Percentiles rank a stretch among this genome's conserved stretches.
Conservation (phyloP, 2,113 vertebrate species). For the Rostratula benghalensis region DNA sequence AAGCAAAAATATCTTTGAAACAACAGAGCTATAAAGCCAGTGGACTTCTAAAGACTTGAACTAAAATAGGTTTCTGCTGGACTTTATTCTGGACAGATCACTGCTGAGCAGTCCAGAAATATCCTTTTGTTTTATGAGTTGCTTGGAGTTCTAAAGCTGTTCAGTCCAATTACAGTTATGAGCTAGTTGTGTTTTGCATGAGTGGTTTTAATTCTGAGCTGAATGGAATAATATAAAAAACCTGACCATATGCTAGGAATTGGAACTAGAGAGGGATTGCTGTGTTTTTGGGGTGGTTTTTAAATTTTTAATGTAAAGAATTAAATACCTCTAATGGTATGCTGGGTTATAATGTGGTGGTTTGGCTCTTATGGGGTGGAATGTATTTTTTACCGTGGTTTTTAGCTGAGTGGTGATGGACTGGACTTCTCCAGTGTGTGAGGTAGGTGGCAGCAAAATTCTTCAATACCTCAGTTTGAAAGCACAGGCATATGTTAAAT, state of each 20-base stretch:
- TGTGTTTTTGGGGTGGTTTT: not conserved
- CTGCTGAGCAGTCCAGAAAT: not conserved
- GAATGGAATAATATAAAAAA: not conserved
- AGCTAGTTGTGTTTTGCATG: not conserved
- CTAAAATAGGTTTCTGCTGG: not conserved
- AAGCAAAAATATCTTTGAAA: not conserved
- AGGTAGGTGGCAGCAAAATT: constrained; percentile 44
- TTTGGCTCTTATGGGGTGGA: not conserved
- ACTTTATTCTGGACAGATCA: not conserved
- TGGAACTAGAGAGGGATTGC: not conserved
- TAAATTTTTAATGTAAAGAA: not conserved
- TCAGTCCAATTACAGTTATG: not conserved
- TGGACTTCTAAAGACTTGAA: not conserved
- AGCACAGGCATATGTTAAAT: not conserved
- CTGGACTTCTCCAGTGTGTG: not conserved
- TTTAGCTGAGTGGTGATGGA: not conserved
- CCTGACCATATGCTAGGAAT: not conserved
- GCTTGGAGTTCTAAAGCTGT: not conserved
- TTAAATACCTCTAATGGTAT: not conserved
- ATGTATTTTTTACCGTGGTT: not conserved
- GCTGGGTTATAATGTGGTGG: not conserved
- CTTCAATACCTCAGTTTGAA: not conserved
- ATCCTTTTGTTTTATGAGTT: not conserved
- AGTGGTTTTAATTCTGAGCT: not conserved
- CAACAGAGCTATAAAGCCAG: not conserved